Evolutionary conservation across 2,797 vertebrate species (phyloP), one percentile per base, ranked within the genome.

Genomic region (Orientallactaga sibirica): DNA sequence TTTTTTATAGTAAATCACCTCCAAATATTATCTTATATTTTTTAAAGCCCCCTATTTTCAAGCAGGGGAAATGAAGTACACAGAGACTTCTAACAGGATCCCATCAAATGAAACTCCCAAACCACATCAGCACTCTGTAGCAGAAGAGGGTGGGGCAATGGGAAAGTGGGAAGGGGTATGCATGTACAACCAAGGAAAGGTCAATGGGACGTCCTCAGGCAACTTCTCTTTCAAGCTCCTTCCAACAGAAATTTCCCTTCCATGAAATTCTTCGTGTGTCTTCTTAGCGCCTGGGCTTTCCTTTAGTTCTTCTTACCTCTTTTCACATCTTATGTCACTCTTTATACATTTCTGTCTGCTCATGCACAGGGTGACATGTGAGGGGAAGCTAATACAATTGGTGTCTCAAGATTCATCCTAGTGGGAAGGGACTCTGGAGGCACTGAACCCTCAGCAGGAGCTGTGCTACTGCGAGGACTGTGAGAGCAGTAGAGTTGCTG

Each of bases 1-100:
- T 37, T 84, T 90, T 84, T 88, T 71, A 67, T 29, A 33, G 2
- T 41, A 76, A 76, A 33, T 48, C 10, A 71, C 18, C 66, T 88
- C 25, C 25, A 80, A 62, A 62, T 41, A 48, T 4, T 27, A 80
- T 70, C 24, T 80, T 67, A 84, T 43, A 2, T 37, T 37, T 37
- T 76, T 19, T 79, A 55, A 20, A 73, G 29, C 10, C 18, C 11
- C 14, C 15, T 48, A 15, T n/a, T 64, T 92, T 67, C 19, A 90
- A 79, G 29, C 8, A 64, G 41, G 37, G 52, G 29, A 89, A 58
- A 41, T 67, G 55, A 76, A 77, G 18, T 55, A 3, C 24, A 7
- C 55, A 81, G 64, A 92, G 24, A 82, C 16, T 66, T 52, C 29
- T 66, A 66, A 92, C 78, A 24, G 25, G 48, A 81, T 68, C 5